Evolutionary conservation across 2,113 vertebrate species (phyloP), one percentile per base, ranked within the genome.

Genomic region (Egretta garzetta): DNA sequence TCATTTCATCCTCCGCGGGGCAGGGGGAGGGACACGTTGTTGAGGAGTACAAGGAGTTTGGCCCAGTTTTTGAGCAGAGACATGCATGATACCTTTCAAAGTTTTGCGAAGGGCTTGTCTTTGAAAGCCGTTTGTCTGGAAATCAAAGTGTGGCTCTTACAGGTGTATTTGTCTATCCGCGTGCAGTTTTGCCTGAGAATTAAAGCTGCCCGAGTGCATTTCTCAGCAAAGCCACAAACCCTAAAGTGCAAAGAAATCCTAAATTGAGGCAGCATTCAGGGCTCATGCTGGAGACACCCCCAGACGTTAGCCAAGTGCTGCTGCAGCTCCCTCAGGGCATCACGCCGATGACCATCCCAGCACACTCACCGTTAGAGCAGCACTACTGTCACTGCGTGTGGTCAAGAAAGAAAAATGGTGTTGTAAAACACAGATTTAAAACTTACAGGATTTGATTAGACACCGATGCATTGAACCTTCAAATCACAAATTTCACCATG

Each of bases 21-120:
- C 9, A 2, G 12, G 37, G 18, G 6, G n/a, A 41, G 14, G 41
- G 8, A 39, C 56, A 8, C 2, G 13, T 37, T 4, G 1, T 18
- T 0, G 15, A 32, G 50, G 37, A 62, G 22, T n/a, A 41, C 27
- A 32, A n/a, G 50, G 64, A 77, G 4, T 47, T 28, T 84, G 41
- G 19, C 45, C 9, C 24, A 41, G 56, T 55, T 67, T 86, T 80
- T 68, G 35, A 53, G 33, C 53, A 35, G 28, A 52, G 71, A 8
- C 2, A 1, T 23, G 8, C 8, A 1, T 47, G 56, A 58, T 27
- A 28, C 21, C 15, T 73, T 66, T 53, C 8, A 13, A 86, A 75
- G 35, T 32, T 82, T 76, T 62, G 47, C 35, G 35, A 45, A 62
- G 22, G 18, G 8, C 6, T 35, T 55, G 37, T 71, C 21, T 4